These are phyloP conservation scores for Diglossa cyanea DNA, from an alignment of 2,797 vertebrate genomes.

Conservation along the genomic window DNA sequence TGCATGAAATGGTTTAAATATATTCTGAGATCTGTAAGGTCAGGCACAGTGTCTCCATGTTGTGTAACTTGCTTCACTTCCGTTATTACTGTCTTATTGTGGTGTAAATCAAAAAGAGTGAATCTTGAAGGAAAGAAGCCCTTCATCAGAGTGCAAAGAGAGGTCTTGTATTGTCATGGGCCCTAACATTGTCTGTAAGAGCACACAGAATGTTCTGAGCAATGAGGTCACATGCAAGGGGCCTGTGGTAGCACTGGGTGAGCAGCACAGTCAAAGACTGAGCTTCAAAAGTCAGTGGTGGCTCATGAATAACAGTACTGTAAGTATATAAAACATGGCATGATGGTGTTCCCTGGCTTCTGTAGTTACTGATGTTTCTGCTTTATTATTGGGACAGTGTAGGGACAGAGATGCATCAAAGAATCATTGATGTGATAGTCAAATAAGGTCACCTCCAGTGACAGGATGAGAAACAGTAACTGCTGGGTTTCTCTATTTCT, in stretches of 20 bases:
- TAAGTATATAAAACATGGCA: not conserved
- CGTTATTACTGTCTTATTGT: not conserved
- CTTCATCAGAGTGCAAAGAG: not conserved
- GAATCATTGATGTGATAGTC: not conserved
- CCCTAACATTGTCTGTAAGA: not conserved
- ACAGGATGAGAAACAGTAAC: not conserved
- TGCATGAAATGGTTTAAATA: not conserved
- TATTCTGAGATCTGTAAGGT: not conserved
- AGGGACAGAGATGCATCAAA: not conserved
- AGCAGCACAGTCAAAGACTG: not conserved
- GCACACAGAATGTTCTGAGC: not conserved
- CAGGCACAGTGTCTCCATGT: fast-evolving
- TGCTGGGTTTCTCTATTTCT: not conserved
- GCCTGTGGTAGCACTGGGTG: not conserved
- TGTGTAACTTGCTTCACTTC: not conserved
- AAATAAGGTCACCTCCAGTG: not conserved
- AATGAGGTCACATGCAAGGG: not conserved
- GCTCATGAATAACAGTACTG: not conserved
- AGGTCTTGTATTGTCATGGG: not conserved
- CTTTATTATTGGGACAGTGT: not conserved
- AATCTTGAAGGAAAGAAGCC: not conserved
- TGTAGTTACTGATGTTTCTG: not conserved
- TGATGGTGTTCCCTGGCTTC: not conserved
- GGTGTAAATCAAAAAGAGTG: not conserved
- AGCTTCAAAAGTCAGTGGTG: not conserved